These are phyloP conservation scores for Benthosema pterotum DNA, from an alignment of 2,797 vertebrate genomes.

Conservation along the genomic window DNA sequence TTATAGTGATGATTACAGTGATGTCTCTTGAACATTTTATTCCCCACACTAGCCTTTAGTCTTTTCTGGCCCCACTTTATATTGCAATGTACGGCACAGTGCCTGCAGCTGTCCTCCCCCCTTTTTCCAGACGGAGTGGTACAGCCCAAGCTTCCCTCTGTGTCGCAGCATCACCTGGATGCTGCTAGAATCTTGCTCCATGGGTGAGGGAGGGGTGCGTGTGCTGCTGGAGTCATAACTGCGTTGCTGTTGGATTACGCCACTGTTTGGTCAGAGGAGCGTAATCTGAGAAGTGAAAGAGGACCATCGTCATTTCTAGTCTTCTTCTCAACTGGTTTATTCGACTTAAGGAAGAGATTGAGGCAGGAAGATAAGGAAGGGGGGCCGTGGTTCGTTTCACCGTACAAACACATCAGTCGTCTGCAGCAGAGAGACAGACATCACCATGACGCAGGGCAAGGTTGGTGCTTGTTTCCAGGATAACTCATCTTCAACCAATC, in stretches of 20 bases:
- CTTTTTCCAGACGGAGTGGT: conserved; percentile 52
- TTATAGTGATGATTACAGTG: background rate
- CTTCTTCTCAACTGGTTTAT: conserved; percentile 3
- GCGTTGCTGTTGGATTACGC: conserved; percentile 58
- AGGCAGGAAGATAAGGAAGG: conserved; percentile 26
- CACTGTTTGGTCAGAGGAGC: conserved; percentile 51
- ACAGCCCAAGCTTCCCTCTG: conserved; percentile 57
- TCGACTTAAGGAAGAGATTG: conserved; percentile 5
- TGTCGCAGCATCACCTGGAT: conserved; percentile 66
- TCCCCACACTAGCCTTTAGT: conserved; percentile 7
- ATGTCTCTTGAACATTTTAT: background rate
- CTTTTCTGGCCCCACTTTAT: conserved; percentile 27
- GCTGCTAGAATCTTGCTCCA: conserved; percentile 73
- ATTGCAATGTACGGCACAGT: conserved; percentile 5
- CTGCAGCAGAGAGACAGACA: conserved; percentile 22
- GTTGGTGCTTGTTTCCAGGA: conserved; percentile 51
- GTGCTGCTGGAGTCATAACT: conserved; percentile 46
- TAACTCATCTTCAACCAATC: background rate
- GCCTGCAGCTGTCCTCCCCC: conserved; percentile 35
- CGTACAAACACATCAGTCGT: conserved; percentile 4
- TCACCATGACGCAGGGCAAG: conserved; percentile 81
- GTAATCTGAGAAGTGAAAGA: conserved; percentile 36
- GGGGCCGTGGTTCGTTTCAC: conserved; percentile 12
- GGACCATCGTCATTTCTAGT: conserved; percentile 16
- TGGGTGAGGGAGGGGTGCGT: conserved; percentile 61